These are phyloP conservation scores for Embiotoca jacksoni DNA, from an alignment of 2,113 vertebrate genomes.

Conservation along the genomic window DNA sequence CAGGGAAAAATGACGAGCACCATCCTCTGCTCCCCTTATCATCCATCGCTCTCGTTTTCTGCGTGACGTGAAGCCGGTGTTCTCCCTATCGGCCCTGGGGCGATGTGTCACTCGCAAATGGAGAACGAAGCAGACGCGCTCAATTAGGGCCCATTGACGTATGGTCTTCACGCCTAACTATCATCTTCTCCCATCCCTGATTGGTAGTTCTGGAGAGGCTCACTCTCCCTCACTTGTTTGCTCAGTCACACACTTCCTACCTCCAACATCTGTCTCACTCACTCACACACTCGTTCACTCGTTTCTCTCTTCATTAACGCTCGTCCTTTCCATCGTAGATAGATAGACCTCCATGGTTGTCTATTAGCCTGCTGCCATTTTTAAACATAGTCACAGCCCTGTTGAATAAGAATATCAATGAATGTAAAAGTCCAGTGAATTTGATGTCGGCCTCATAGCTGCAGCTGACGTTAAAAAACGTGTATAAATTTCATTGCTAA, in stretches of 20 bases:
- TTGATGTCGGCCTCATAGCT: slow-evolving; percentile 17
- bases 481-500: background rate
- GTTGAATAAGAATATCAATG: slow-evolving; percentile 21
- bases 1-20: slow-evolving; percentile 45
- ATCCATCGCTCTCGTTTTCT: slow-evolving; percentile 59
- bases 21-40: slow-evolving; percentile 48
- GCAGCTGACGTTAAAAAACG: slow-evolving; percentile 2
- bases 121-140: slow-evolving; percentile 65
- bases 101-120: slow-evolving; percentile 63
- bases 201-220: slow-evolving; percentile 45
- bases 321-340: slow-evolving; percentile 40
- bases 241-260: slow-evolving; percentile 47
- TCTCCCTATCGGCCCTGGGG: slow-evolving; percentile 64
- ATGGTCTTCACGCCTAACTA: slow-evolving; percentile 61
- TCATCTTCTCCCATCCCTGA: slow-evolving; percentile 49
- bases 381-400: slow-evolving; percentile 15
- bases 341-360: slow-evolving; percentile 55
- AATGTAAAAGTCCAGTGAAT: slow-evolving; percentile 14
- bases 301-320: slow-evolving; percentile 68
- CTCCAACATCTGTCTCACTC: slow-evolving; percentile 63
- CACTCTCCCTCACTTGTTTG: slow-evolving; percentile 54
- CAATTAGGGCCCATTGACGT: slow-evolving; percentile 73
- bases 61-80: slow-evolving; percentile 48
- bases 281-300: slow-evolving; percentile 49
- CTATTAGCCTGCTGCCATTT: slow-evolving; percentile 52